Conservation (phyloP, 2,888 invertebrate species). For the Xanthia icteritia region DNA sequence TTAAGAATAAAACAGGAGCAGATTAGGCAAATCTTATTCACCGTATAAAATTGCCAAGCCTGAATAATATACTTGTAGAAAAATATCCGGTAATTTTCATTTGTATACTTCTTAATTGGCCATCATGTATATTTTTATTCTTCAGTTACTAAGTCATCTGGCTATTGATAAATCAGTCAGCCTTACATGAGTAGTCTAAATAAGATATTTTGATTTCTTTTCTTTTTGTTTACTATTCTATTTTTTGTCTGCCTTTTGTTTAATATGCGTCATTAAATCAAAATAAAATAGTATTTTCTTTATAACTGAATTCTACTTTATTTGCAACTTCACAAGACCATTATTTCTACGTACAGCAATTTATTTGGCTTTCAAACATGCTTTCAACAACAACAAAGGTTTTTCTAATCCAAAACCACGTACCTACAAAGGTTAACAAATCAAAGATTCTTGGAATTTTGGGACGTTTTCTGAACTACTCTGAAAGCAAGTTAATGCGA, state of each 20-base stretch:
- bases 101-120: too few species aligned
- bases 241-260: background rate
- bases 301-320: background rate
- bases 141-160: background rate
- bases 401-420: background rate
- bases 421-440: background rate
- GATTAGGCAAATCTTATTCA: too few species aligned
- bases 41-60: too few species aligned
- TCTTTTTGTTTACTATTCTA: background rate
- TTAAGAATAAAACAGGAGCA: too few species aligned
- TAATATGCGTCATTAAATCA: background rate
- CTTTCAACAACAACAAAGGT: background rate
- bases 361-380: conserved; percentile 9
- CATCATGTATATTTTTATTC: too few species aligned
- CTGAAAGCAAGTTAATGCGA: background rate
- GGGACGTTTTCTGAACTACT: conserved; percentile 1
- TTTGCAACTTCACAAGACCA: background rate
- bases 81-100: too few species aligned
- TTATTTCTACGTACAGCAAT: conserved; percentile 9
- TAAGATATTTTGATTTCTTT: background rate
- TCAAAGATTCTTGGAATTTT: background rate
- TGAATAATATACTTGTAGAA: too few species aligned
- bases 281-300: background rate
- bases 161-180: background rate
- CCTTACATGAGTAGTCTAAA: background rate